Evolutionary conservation across 2,888 invertebrate species (phyloP).

Genomic region (Papilio gigon): DNA sequence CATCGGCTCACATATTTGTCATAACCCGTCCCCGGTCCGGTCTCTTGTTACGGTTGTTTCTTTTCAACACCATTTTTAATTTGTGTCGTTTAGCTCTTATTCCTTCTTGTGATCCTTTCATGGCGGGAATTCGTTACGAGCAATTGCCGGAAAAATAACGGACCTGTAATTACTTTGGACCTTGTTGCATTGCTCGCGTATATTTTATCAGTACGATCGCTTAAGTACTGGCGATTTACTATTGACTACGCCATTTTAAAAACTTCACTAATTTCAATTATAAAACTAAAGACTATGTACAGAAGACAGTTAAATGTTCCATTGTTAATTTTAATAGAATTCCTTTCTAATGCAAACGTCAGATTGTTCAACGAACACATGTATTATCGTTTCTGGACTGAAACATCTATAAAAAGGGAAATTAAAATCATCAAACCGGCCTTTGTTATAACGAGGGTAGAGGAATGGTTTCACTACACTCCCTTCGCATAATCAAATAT

Average conservation of each 20-base stretch:
- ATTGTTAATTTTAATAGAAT: no score
- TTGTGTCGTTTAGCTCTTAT: constrained; percentile 73
- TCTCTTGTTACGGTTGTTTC: constrained; percentile 61
- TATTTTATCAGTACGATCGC: background rate
- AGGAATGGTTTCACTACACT: constrained; percentile 55
- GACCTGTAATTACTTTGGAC: constrained; percentile 39
- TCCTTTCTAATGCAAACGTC: background rate
- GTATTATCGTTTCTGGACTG: background rate
- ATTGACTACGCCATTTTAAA: no score
- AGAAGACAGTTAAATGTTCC: no score
- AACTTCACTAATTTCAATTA: no score
- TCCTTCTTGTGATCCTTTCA: constrained; percentile 63
- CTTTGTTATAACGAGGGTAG: constrained; percentile 42
- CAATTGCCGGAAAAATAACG: constrained; percentile 47
- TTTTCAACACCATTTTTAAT: constrained; percentile 79
- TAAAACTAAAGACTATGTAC: no score
- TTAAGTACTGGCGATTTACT: background rate
- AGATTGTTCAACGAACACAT: background rate
- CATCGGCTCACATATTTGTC: constrained; percentile 82
- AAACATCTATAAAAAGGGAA: constrained; percentile 17
- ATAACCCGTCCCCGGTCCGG: constrained; percentile 71
- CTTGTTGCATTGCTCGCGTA: constrained; percentile 35
- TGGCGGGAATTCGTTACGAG: constrained; percentile 57
- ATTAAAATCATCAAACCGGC: constrained; percentile 36
- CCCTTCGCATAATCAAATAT: constrained; percentile 77